Evolutionary conservation across 2,797 vertebrate genomes (phyloP), one percentile per base, ranked within the genome.

Genomic region (Danio aesculapii): DNA sequence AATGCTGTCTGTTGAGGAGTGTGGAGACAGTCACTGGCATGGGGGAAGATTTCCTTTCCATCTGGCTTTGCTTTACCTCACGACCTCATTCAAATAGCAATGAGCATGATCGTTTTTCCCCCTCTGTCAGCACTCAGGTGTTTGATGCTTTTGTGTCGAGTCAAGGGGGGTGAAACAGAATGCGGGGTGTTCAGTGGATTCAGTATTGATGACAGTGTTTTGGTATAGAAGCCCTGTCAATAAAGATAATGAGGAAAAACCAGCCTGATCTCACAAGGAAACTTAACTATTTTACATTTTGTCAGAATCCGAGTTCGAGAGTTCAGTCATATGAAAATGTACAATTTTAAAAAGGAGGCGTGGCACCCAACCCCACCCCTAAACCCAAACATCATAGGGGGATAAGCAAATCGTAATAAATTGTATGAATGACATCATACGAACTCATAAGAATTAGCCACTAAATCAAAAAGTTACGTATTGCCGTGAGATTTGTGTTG

Each of bases 21-120:
- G 75, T 88, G 79, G 84, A 85, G 88, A 85, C 87, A 83, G 88
- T 89, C 92, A 84, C 84, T 86, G 92, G 91, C 86, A 86, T 11
- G 19, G 41, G 21, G 69, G 80, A 87, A 81, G 87, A 81, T 78
- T 85, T 62, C 67, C 76, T 90, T 84, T 87, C 84, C 84, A 81
- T 86, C 81, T 47, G 46, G 83, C 68, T 57, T 30, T 52, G 43
- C 76, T 62, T 46, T 70, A 30, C 46, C 82, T 58, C 44, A 41
- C 53, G 53, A 80, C 79, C 21, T 49, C 47, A 13, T 68, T 72
- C 46, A 59, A 73, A 77, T 43, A 30, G 75, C 55, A 46, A 43
- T 47, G 49, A 47, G 21, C 12, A 11, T 11, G 76, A 92, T 92
- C 87, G 61, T 81, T 92, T 93, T 91, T 91, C 91, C 87, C 87